Evolutionary conservation across 2,797 vertebrate genomes (phyloP), one percentile per base, ranked within the genome.

Genomic region (Gymnodraco acuticeps): DNA sequence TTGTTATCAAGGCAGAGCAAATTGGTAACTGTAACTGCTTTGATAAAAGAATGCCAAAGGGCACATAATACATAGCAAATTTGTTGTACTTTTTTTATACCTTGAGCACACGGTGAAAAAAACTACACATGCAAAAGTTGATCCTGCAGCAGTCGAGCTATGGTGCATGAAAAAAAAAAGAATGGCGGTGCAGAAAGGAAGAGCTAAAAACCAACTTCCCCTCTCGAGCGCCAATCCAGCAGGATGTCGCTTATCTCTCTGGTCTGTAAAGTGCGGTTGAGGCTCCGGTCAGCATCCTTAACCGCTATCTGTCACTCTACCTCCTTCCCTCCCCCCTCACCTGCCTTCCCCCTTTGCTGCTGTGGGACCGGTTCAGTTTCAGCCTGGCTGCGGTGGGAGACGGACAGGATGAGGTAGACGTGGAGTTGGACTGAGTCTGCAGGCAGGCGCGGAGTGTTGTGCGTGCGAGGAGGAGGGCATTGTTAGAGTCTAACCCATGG

Each of bases 241-340:
- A 88, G 87, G 86, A 89, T 86, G 89, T 84, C 51, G 61, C 87
- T 90, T 90, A 91, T 90, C 89, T 90, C 87, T 69, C 56, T 47
- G 68, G 55, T 83, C 82, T 67, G 71, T 81, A 85, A 89, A 90
- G 78, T 87, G 91, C 82, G 85, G 89, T 89, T 76, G 82, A 87
- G 78, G 87, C 88, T 91, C 81, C 80, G 86, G 84, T 91, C 87
- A 91, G 89, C 83, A 88, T 86, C 83, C 84, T 84, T 87, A 88
- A 88, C 90, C 82, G 64, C 92, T 84, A 78, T 84, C 85, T 84
- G 86, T 87, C 88, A 87, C 85, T 79, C 80, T 76, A 68, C 70
- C 83, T 69, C 76, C 53, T 70, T 55, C 77, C 46, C 59, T 43
- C 66, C 46, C 23, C 56, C 64, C 77, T 52, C 80, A 71, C 78